Evolutionary conservation across 1,140 invertebrate species (phyloP).

Genomic region (Cotesia typhae): DNA sequence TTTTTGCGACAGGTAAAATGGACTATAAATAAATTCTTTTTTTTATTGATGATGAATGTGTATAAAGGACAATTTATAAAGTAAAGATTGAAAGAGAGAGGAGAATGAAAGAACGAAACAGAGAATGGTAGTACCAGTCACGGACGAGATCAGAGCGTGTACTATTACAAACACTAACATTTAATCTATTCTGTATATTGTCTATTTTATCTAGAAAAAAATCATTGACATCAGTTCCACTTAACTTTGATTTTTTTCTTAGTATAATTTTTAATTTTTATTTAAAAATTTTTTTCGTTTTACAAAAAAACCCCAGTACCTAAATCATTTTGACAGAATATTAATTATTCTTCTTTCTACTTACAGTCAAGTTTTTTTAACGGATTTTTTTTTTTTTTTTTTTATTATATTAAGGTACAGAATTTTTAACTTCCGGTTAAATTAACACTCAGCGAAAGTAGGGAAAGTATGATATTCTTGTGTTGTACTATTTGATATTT

Average conservation of each 20-base stretch:
- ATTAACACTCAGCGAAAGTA: slow-evolving; percentile 18
- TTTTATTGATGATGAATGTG: slow-evolving; percentile 2
- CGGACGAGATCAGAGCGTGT: slow-evolving; percentile 28
- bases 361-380: no score
- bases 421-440: slow-evolving; percentile 13
- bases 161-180: not conserved
- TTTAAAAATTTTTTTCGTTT: no score
- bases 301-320: no score
- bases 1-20: not conserved
- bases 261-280: no score
- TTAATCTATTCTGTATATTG: slow-evolving; percentile 7
- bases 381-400: no score
- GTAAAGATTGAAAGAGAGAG: slow-evolving; percentile 14
- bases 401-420: slow-evolving; percentile 11
- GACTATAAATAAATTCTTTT: not conserved
- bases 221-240: no score
- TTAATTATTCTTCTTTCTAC: no score
- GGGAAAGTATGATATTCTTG: slow-evolving; percentile 14
- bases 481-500: slow-evolving; percentile 10
- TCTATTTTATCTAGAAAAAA: slow-evolving; percentile 4
- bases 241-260: not conserved
- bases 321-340: no score
- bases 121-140: slow-evolving; percentile 32
- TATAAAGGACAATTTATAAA: slow-evolving; percentile 19
- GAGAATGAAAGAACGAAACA: slow-evolving; percentile 7